Evolutionary conservation across 1,140 invertebrate genomes (phyloP).

Genomic region (Armadillidium nasatum): DNA sequence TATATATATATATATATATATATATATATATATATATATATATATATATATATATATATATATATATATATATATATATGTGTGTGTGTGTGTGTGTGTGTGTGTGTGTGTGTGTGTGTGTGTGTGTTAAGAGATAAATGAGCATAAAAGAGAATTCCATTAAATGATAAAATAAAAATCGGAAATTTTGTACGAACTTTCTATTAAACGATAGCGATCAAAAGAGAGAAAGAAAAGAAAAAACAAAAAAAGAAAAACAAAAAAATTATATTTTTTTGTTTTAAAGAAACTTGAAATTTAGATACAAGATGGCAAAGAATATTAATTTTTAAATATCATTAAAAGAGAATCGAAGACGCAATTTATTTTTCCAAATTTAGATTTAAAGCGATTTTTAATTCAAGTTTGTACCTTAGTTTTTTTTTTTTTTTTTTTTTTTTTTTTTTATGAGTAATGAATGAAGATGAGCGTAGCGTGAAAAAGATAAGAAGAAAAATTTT

Average conservation of each 20-base stretch:
- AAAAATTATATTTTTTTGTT: too few species aligned
- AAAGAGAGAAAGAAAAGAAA: too few species aligned
- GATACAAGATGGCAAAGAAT: too few species aligned
- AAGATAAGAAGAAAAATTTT: not conserved
- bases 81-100: not conserved
- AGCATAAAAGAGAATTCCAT: too few species aligned
- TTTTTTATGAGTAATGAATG: not conserved
- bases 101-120: too few species aligned
- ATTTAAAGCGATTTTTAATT: not conserved
- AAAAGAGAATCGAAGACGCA: not conserved
- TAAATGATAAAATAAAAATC: too few species aligned
- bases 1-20: constrained; percentile 18
- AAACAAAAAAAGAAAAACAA: too few species aligned
- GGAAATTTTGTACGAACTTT: too few species aligned
- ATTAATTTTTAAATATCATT: too few species aligned
- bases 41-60: constrained; percentile 13
- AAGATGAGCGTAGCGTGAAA: not conserved
- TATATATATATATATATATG: not conserved
- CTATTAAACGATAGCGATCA: too few species aligned
- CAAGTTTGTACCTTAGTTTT: not conserved
- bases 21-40: constrained; percentile 17
- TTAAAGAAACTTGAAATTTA: too few species aligned
- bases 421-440: not conserved
- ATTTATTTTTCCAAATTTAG: not conserved
- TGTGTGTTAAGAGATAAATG: too few species aligned